phyloP scores from a whole-genome alignment of 2,113 vertebrate genomes.

The Sula dactylatra region DNA sequence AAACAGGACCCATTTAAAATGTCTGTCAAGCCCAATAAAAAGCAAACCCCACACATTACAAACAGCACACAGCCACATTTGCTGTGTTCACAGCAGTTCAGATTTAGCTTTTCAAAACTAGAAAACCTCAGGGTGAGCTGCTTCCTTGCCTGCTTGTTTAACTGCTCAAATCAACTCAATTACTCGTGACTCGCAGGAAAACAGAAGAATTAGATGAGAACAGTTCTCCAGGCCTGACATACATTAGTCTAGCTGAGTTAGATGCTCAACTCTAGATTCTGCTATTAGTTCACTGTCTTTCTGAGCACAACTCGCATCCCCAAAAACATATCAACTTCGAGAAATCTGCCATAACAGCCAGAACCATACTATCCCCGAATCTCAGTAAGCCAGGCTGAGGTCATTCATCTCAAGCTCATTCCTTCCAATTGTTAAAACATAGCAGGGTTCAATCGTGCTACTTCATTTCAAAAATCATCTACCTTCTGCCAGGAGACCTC shows the following conservation, averaged over 20 bases:
- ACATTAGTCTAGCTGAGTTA: not conserved
- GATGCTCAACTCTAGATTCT: not conserved
- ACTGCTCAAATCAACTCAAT: not conserved
- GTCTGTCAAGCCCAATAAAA: not conserved
- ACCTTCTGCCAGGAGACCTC: not conserved
- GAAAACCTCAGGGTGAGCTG: not conserved
- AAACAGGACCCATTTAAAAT: not conserved
- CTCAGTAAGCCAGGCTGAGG: not conserved
- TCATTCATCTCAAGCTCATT: not conserved
- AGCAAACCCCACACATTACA: not conserved
- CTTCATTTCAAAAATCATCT: not conserved
- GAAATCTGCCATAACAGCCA: not conserved
- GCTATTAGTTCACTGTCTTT: not conserved
- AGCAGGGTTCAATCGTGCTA: not conserved
- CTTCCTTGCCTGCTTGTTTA: not conserved
- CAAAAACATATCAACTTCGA: not conserved
- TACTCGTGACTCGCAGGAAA: not conserved
- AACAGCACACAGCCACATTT: not conserved
- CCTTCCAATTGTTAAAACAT: not conserved
- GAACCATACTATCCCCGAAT: not conserved
- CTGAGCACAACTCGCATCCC: not conserved
- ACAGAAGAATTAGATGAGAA: not conserved
- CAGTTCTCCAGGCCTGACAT: not conserved
- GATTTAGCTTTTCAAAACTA: not conserved
- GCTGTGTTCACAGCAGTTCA: not conserved